Conservation (phyloP, 92 coral and sea anemone species). For the Actinostola sp. region DNA sequence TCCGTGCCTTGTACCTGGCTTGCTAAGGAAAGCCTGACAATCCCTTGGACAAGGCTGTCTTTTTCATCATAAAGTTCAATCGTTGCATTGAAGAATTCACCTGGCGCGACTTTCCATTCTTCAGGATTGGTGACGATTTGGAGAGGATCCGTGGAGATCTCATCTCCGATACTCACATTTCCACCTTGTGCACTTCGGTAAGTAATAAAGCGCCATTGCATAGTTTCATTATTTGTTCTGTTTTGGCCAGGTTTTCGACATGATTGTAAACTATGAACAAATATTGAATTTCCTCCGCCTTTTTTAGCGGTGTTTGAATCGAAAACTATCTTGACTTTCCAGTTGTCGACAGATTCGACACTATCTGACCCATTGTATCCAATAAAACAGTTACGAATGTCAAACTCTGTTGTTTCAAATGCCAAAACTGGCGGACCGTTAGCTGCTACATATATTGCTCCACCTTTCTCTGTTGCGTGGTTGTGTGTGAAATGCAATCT, state of each 20-base stretch:
- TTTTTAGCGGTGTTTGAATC: slow-evolving; percentile 28
- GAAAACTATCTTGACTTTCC: slow-evolving; percentile 46
- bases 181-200: neutral
- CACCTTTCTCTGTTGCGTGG: slow-evolving; percentile 47
- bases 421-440: slow-evolving; percentile 58
- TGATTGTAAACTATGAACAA: slow-evolving; percentile 53
- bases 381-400: slow-evolving; percentile 44
- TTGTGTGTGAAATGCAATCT: slow-evolving; percentile 31
- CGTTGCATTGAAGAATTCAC: slow-evolving; percentile 38
- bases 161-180: neutral
- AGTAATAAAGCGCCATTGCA: slow-evolving; percentile 38
- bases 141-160: slow-evolving; percentile 65
- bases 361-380: slow-evolving; percentile 14
- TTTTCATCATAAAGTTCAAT: slow-evolving; percentile 50
- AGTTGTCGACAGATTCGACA: slow-evolving; percentile 2
- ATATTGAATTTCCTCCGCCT: slow-evolving; percentile 49
- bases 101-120: slow-evolving; percentile 48
- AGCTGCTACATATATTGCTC: slow-evolving; percentile 54
- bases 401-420: slow-evolving; percentile 44
- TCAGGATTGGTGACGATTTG: slow-evolving; percentile 4
- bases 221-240: slow-evolving; percentile 13
- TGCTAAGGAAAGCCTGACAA: slow-evolving; percentile 15
- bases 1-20: neutral
- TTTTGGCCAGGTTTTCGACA: slow-evolving; percentile 29
- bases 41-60: slow-evolving; percentile 37